phyloP scores from a whole-genome alignment of 2,113 vertebrate genomes.

The Corythornis vintsioides region DNA sequence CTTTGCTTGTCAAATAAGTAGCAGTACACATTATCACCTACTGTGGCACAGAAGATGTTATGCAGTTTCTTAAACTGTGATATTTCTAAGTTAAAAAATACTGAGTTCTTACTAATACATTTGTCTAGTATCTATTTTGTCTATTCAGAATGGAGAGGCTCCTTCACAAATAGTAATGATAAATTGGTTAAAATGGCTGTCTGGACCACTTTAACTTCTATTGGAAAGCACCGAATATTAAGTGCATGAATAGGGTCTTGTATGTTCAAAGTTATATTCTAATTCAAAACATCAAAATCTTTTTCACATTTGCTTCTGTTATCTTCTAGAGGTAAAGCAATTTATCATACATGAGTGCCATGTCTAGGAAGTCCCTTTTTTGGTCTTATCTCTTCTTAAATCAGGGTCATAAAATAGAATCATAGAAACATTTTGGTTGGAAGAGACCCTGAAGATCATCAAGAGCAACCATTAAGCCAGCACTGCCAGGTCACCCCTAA shows the following conservation, averaged over 20 bases:
- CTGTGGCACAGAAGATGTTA: background rate
- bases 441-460: background rate
- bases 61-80: background rate
- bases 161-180: background rate
- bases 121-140: background rate
- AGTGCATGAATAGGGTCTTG: background rate
- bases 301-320: background rate
- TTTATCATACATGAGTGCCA: background rate
- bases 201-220: background rate
- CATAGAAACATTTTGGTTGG: background rate
- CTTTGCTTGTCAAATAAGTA: background rate
- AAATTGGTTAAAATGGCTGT: background rate
- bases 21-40: fast-evolving
- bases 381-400: background rate
- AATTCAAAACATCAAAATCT: background rate
- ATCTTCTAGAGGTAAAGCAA: background rate
- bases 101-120: background rate
- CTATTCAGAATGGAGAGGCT: background rate
- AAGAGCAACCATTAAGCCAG: background rate
- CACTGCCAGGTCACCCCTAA: too few relatives aligned
- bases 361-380: background rate
- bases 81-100: background rate
- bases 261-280: background rate
- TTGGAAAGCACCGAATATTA: background rate
- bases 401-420: background rate